Base-by-base conservation (phyloP, 1,140 invertebrate species). In the Marisa cornuarietis region DNA sequence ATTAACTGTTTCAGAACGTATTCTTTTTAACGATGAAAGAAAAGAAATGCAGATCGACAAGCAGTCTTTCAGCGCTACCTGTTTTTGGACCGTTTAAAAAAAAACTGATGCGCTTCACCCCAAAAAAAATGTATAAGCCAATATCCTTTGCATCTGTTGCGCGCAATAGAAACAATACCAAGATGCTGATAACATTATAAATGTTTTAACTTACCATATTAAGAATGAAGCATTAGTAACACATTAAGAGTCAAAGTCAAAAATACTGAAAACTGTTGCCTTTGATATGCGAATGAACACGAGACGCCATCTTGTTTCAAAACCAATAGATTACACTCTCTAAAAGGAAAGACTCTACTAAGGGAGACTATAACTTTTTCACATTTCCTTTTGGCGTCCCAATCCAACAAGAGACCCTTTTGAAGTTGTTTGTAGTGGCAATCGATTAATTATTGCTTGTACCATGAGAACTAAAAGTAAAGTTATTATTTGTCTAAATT, bases 301-400 rank as follows among this genome's bases (percentile, higher is more conserved):
- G 65, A 20, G 76, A 77, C 76, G 76, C 76, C 76, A 77, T 77
- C 66, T 77, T 77, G 76, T 63, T 42, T 76, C 76, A 52, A 77
- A 77, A 69, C 66, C 76, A 54, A 69, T 69, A 54, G 42, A 77
- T 77, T 77, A 68, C 24, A 26, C 20, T 51, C 76, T 77, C 65
- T 51, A 8, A 26, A 1, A 18, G 5, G 16, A 49, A 76, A 76
- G 74, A 58, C 31, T 22, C 54, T 49, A 9, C 58, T 65, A 26
- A 58, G 74, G 74, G 65, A 54, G 24, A 58, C 54, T 58, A 58
- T 18, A 42, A 42, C 31, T 42, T 42, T 42, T 42, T 42, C 31
- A 42, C 31, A 42, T 42, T 42, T 42, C 31, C 6, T 42, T 42
- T 42, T 42, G 31, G 31, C 31, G 2, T 42, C 6, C 31, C 31